Base-by-base conservation (phyloP, 2,888 invertebrate genomes). In the Baronia brevicornis region DNA sequence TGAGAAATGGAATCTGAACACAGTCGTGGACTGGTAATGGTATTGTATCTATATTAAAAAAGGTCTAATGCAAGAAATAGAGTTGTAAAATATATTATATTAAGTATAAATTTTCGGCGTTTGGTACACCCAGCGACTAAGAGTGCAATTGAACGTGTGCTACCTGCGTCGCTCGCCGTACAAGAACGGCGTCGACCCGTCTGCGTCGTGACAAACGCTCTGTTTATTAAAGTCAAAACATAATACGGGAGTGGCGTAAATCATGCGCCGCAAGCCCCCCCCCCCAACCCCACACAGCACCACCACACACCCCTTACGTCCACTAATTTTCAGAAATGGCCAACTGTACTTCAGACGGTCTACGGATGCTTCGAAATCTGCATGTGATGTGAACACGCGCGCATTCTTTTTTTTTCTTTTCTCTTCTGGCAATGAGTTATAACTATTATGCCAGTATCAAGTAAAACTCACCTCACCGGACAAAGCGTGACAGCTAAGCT, bases 191-290 rank as follows among this genome's bases (percentile, higher is more conserved):
- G 73, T 58, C 72, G 58, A 43, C 43, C 49, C 55, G 66, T 65
- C 68, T 64, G 43, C 47, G 46, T 38, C 44, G 44, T 74, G 78
- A 74, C 78, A 75, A 78, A 72, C 80, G 84, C 77, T 67, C 80
- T 85, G 86, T 84, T 84, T 86, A 86, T 86, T 85, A 86, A 86
- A 86, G 85, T 86, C 86, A 84, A 86, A 87, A 86, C 85, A 86
- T 87, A 86, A 86, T 85, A 84, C 84, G 82, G 79, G 84, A 79
- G 71, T 80, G 79, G 85, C 84, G 87, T 88, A 88, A 87, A 87
- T 88, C 87, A 87, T 84, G 75, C 66, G 71, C 68, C 65, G 64
- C 67, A 67, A 62, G 34, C 27, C 24, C 36, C 38, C 36, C 44
- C 38, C 42, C 41, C 36, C 41, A 41, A 36, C 40, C 59, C 44